Percentiles rank a stretch among this genome's conserved stretches.
These are phyloP conservation scores for Archips crataeganus DNA, from an alignment of 2,888 invertebrate genomes.

Conservation along the genomic window DNA sequence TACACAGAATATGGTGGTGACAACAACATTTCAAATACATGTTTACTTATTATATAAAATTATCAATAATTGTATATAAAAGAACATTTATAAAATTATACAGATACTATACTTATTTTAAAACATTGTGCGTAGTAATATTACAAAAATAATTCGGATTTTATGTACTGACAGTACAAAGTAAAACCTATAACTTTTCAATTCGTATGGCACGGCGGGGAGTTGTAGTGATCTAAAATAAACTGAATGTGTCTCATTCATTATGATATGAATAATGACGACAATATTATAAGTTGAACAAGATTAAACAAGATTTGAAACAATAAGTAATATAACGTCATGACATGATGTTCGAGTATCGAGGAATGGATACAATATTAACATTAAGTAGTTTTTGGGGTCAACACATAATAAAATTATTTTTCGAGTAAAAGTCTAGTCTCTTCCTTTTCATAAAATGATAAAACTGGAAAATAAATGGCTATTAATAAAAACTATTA, in stretches of 20 bases:
- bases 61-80: constrained; percentile 43
- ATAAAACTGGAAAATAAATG: constrained; percentile 12
- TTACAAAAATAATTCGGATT: constrained; percentile 45
- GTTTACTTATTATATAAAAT: constrained; percentile 31
- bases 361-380: background rate
- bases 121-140: constrained; percentile 56
- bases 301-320: background rate
- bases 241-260: constrained; percentile 12
- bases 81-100: constrained; percentile 39
- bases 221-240: background rate
- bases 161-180: constrained; percentile 22
- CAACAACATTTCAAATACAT: constrained; percentile 29
- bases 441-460: background rate
- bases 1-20: constrained; percentile 26
- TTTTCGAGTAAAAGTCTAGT: background rate
- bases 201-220: constrained; percentile 37
- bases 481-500: constrained; percentile 26
- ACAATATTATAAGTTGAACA: background rate
- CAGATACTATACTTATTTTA: constrained; percentile 43
- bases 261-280: background rate
- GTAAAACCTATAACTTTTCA: constrained; percentile 8
- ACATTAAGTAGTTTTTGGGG: constrained; percentile 9
- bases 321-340: background rate
- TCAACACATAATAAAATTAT: constrained; percentile 14
- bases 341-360: background rate